These are phyloP conservation scores for Tamandua tetradactyla DNA, from an alignment of 2,797 vertebrate genomes.

Conservation along the genomic window DNA sequence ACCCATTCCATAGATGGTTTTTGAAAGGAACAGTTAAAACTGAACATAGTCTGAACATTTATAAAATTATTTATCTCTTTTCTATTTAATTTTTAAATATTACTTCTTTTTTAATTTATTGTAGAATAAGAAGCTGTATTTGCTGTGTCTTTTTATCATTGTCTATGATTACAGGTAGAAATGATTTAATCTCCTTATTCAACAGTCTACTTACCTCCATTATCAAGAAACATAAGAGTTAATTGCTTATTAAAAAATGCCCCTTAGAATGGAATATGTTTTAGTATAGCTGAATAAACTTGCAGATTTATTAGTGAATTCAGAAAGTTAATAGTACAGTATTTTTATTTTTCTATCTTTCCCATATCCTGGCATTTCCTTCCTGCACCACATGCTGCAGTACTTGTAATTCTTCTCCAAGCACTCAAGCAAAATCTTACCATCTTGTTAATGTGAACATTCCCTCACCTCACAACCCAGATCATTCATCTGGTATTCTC, in stretches of 20 bases:
- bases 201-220: neutral
- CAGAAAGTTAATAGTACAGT: neutral
- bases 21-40: neutral
- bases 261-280: no score
- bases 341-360: neutral
- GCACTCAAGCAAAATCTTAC: neutral
- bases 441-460: neutral
- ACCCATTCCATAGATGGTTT: neutral
- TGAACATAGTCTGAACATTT: neutral
- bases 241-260: neutral
- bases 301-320: neutral
- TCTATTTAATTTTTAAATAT: neutral
- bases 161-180: neutral
- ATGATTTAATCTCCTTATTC: neutral
- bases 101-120: neutral
- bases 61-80: neutral
- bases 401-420: slow-evolving; percentile 2
- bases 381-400: neutral
- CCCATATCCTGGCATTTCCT: neutral
- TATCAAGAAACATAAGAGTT: neutral
- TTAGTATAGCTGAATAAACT: neutral
- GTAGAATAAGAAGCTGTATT: neutral
- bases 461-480: neutral
- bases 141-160: neutral
- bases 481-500: slow-evolving; percentile 6